These are phyloP conservation scores for Rhipidura dahli DNA, from an alignment of 2,113 vertebrate genomes.

Conservation along the genomic window DNA sequence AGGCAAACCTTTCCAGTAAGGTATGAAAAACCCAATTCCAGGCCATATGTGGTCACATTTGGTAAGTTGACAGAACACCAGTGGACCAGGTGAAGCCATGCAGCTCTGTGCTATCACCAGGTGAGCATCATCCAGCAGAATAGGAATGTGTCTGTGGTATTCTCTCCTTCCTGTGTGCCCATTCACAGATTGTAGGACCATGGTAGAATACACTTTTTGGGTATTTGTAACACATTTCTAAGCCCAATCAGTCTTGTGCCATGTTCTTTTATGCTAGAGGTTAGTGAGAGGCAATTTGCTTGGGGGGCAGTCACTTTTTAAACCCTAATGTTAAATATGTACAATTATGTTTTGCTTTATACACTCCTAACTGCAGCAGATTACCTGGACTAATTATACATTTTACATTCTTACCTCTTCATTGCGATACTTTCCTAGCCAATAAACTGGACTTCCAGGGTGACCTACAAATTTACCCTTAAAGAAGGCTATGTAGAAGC, in stretches of 20 bases:
- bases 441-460: constrained; percentile 87
- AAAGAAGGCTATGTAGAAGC: constrained; percentile 94
- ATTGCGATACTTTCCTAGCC: constrained; percentile 86
- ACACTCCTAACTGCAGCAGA: neutral
- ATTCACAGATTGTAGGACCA: neutral
- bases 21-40: neutral
- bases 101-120: neutral
- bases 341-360: neutral
- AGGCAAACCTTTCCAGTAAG: neutral
- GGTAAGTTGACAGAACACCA: neutral
- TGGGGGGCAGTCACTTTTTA: neutral
- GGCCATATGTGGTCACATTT: neutral
- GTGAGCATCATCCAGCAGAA: neutral
- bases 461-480: constrained; percentile 91
- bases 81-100: neutral
- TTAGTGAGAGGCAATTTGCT: neutral
- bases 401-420: constrained; percentile 81
- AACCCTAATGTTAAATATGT: neutral
- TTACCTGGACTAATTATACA: neutral
- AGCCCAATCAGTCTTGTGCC: accelerated
- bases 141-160: neutral
- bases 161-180: neutral
- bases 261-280: neutral
- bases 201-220: neutral
- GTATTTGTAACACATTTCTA: neutral